Conservation (phyloP, 2,888 invertebrate species). For the Lobophora halterata region DNA sequence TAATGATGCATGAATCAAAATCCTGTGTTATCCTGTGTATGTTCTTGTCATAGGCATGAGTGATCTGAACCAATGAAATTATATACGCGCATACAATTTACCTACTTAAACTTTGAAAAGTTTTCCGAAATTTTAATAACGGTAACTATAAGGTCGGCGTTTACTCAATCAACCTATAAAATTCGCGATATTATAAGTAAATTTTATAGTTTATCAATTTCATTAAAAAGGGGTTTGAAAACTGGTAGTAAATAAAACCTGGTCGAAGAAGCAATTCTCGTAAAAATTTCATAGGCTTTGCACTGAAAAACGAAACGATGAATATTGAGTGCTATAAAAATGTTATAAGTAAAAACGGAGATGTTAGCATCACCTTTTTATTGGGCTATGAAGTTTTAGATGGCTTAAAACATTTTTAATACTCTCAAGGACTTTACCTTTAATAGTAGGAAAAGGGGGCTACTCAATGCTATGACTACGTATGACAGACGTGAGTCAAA, state of each 20-base stretch:
- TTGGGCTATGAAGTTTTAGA: constrained; percentile 11
- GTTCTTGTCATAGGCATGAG: no score
- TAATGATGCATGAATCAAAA: no score
- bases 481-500: no score
- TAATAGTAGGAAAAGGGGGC: not conserved
- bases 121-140: no score
- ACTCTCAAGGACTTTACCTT: not conserved
- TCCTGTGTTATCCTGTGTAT: no score
- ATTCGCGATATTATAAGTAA: no score
- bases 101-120: no score
- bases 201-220: constrained; percentile 10
- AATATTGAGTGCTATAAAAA: constrained; percentile 26
- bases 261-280: constrained; percentile 15
- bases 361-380: constrained; percentile 20
- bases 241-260: constrained; percentile 13
- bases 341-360: constrained; percentile 16
- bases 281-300: constrained; percentile 21
- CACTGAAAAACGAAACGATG: constrained; percentile 23
- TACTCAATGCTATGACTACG: no score
- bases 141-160: no score
- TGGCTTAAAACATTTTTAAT: constrained; percentile 11
- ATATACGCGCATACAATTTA: no score
- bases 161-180: no score
- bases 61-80: no score
- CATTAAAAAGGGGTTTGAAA: constrained; percentile 9